Evolutionary conservation across 2,113 vertebrate genomes (phyloP).

Genomic region (Corvus cornix): DNA sequence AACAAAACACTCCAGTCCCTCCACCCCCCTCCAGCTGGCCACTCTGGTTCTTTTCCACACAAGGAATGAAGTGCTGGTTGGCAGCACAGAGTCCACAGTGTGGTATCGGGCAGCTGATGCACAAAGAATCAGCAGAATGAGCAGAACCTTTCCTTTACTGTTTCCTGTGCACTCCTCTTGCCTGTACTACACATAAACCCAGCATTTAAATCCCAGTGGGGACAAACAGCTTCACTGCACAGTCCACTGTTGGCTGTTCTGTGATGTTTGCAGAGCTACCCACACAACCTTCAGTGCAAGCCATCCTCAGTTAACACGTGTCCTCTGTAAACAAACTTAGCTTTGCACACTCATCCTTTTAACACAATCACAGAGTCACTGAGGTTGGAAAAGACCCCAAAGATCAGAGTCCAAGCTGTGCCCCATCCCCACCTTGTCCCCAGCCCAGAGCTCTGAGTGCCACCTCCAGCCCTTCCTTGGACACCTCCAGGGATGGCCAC

Average conservation of each 20-base stretch:
- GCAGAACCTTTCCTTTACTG: background rate
- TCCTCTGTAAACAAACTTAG: background rate
- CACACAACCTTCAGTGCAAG: background rate
- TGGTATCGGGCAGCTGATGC: background rate
- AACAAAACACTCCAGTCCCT: background rate
- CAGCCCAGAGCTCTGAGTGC: background rate
- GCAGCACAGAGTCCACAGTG: background rate
- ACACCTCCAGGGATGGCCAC: background rate
- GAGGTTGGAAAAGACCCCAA: background rate
- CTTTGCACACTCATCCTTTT: background rate
- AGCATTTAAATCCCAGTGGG: background rate
- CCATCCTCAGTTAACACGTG: background rate
- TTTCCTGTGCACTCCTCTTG: background rate
- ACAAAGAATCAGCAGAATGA: background rate
- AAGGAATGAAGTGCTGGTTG: background rate
- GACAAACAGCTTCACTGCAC: background rate
- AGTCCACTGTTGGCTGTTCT: background rate
- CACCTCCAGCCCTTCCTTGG: background rate
- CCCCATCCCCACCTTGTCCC: rapidly evolving
- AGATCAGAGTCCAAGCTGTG: background rate
- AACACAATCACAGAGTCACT: background rate
- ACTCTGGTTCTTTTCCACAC: background rate
- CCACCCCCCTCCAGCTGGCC: background rate
- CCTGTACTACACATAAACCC: background rate
- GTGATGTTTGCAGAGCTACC: background rate